A percentile compares a stretch with the other conserved stretches of the same genome.
phyloP scores from a whole-genome alignment of 1,140 invertebrate genomes.

The Nasonia giraulti region DNA sequence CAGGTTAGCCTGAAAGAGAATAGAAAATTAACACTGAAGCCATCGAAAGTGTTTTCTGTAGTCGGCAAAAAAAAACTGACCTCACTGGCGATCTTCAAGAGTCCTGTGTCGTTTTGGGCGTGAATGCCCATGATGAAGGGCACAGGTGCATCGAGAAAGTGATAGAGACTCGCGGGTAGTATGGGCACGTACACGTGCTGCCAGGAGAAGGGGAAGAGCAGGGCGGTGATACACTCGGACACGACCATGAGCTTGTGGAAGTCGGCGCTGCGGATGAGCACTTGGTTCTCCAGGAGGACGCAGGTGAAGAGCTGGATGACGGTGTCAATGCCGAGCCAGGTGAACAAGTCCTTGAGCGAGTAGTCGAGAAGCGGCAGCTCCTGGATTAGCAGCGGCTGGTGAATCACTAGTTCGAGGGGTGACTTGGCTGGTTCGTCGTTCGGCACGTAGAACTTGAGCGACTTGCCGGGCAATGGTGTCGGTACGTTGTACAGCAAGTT shows the following conservation, averaged over 20 bases:
- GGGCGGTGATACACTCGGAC: slow-evolving; percentile 92
- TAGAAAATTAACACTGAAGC: slow-evolving; percentile 1
- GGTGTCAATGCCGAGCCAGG: slow-evolving; percentile 90
- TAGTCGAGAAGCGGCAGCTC: slow-evolving; percentile 97
- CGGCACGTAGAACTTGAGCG: slow-evolving; percentile 87
- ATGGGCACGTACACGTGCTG: slow-evolving; percentile 99
- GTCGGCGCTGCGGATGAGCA: slow-evolving; percentile 93
- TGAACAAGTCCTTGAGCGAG: slow-evolving; percentile 90
- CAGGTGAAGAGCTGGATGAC: slow-evolving; percentile 96
- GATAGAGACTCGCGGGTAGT: slow-evolving; percentile 93
- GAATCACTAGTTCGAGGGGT: slow-evolving; percentile 80
- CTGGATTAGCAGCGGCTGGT: slow-evolving; percentile 81
- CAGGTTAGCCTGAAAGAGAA: slow-evolving; percentile 82
- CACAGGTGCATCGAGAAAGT: slow-evolving; percentile 99
- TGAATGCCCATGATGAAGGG: slow-evolving; percentile 98
- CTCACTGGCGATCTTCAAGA: slow-evolving; percentile 78
- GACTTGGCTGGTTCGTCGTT: slow-evolving; percentile 82
- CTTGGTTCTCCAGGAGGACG: slow-evolving; percentile 96
- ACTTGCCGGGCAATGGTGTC: slow-evolving; percentile 89
- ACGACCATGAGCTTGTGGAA: slow-evolving; percentile 97
- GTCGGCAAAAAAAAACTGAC: slow-evolving; percentile 64
- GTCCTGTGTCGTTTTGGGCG: slow-evolving; percentile 75
- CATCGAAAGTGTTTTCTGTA: slow-evolving; percentile 12
- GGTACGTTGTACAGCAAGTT: slow-evolving; percentile 96
- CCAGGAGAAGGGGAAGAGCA: slow-evolving; percentile 97